Evolutionary conservation across 2,888 invertebrate genomes (phyloP).

Genomic region (Cephus pygmeus): DNA sequence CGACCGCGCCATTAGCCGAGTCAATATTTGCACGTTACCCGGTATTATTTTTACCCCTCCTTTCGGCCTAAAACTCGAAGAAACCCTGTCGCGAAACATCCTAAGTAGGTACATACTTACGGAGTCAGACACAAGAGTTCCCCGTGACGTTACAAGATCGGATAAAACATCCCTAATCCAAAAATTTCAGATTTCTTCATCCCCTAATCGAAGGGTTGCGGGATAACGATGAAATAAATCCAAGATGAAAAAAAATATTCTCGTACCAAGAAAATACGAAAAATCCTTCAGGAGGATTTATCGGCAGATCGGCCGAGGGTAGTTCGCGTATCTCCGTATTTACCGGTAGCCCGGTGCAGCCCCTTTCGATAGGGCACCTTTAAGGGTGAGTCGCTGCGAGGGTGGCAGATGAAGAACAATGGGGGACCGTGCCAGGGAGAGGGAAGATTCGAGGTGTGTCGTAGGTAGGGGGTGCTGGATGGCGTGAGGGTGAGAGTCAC

Average conservation of each 20-base stretch:
- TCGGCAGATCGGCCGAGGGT: too few species aligned
- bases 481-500: slow-evolving; percentile 28
- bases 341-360: too few species aligned
- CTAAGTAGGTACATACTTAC: slow-evolving; percentile 7
- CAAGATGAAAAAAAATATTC: too few species aligned
- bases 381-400: slow-evolving; percentile 40
- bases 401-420: slow-evolving; percentile 49
- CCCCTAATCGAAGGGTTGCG: too few species aligned
- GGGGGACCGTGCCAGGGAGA: slow-evolving; percentile 28
- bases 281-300: too few species aligned
- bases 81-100: slow-evolving; percentile 20
- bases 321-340: too few species aligned
- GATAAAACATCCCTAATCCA: too few species aligned
- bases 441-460: slow-evolving; percentile 16
- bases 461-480: slow-evolving; percentile 26
- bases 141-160: too few species aligned
- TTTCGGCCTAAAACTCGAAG: slow-evolving; percentile 35
- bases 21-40: slow-evolving; percentile 41
- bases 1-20: slow-evolving; percentile 39
- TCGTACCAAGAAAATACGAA: too few species aligned
- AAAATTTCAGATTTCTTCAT: too few species aligned
- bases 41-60: slow-evolving; percentile 42
- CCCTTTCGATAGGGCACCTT: slow-evolving; percentile 38
- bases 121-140: too few species aligned
- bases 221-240: too few species aligned